Evolutionary conservation across 2,797 vertebrate genomes (phyloP).

Genomic region (Pseudochirops cupreus): DNA sequence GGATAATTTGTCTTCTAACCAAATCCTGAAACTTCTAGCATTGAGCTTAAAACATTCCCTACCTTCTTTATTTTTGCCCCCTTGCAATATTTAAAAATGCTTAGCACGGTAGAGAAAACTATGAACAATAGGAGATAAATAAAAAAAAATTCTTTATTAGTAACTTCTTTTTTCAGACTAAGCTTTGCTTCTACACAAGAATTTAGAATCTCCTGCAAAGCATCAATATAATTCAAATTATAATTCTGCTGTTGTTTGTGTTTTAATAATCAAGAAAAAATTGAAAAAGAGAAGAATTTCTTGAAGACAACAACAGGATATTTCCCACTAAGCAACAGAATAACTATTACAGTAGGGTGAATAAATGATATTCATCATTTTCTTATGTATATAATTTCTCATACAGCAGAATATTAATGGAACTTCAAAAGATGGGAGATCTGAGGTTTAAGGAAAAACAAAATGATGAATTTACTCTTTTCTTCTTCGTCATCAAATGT

Average conservation of each 20-base stretch:
- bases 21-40: not conserved
- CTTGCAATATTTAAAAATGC: conserved; percentile 53
- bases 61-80: conserved; percentile 13
- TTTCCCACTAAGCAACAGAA: conserved; percentile 39
- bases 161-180: conserved; percentile 56
- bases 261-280: conserved; percentile 70
- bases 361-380: conserved; percentile 69
- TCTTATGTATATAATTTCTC: conserved; percentile 71
- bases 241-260: conserved; percentile 59
- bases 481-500: not conserved
- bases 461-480: conserved; percentile 45
- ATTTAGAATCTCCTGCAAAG: conserved; percentile 51
- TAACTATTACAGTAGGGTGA: conserved; percentile 60
- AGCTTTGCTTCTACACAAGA: conserved; percentile 45
- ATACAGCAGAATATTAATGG: conserved; percentile 70
- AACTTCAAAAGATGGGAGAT: conserved; percentile 38
- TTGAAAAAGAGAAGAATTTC: conserved; percentile 56
- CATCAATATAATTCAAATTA: conserved; percentile 68
- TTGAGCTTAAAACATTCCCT: conserved; percentile 8
- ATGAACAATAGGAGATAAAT: conserved; percentile 48
- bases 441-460: conserved; percentile 32
- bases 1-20: conserved; percentile 3
- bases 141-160: conserved; percentile 59
- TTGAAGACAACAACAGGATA: conserved; percentile 54
- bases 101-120: not conserved